phyloP scores from a whole-genome alignment of 2,797 vertebrate species.

The Cuniculus paca region DNA sequence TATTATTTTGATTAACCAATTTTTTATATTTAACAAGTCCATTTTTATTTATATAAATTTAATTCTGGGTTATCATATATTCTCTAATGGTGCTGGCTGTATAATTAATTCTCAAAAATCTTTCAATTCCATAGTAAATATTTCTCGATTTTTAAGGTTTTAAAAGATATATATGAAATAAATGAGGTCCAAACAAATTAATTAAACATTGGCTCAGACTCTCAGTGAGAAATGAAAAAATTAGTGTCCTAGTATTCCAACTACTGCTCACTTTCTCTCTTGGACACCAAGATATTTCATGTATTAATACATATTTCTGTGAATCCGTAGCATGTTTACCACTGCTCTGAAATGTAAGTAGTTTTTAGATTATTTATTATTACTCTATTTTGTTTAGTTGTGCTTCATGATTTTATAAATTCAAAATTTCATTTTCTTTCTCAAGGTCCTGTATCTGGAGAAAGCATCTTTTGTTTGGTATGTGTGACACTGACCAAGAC shows the following conservation, averaged over 20 bases:
- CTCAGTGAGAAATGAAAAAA: neutral
- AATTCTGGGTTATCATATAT: neutral
- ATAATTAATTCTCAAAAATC: neutral
- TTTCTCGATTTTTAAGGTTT: neutral
- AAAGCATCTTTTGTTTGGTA: neutral
- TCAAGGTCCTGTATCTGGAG: neutral
- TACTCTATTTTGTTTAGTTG: neutral
- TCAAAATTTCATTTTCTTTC: conserved; percentile 12
- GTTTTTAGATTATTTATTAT: neutral
- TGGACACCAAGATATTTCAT: neutral
- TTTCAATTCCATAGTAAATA: neutral
- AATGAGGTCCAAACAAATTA: neutral
- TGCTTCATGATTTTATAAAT: neutral
- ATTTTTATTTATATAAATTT: neutral
- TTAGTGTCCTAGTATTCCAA: neutral
- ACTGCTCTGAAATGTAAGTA: neutral
- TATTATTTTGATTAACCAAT: neutral
- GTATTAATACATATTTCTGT: neutral
- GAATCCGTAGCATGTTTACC: neutral
- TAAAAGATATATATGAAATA: neutral
- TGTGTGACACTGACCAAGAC: neutral
- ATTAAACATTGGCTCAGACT: neutral
- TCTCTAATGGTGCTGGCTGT: neutral
- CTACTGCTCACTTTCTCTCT: neutral
- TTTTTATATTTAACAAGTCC: neutral